phyloP scores from a whole-genome alignment of 1,140 invertebrate species.

The Zophobas morio region DNA sequence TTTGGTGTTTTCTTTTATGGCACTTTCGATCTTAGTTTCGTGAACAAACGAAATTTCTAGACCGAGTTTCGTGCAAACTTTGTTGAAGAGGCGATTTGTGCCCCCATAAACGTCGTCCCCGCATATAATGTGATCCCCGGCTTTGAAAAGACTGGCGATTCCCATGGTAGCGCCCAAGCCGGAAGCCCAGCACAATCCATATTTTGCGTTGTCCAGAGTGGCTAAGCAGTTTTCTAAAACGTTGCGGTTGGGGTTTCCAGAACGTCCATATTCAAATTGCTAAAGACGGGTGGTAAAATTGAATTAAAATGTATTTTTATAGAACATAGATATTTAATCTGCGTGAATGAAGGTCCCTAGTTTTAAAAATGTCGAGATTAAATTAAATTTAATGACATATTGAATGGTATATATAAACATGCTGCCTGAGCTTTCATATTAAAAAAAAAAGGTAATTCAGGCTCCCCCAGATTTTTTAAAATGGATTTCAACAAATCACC shows the following conservation, averaged over 20 bases:
- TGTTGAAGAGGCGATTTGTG: constrained; percentile 79
- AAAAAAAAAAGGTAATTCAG: too few species aligned
- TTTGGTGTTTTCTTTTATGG: constrained; percentile 89
- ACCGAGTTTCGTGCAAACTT: constrained; percentile 78
- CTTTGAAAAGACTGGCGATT: constrained; percentile 81
- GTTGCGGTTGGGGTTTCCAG: constrained; percentile 95
- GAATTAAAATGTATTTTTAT: too few species aligned
- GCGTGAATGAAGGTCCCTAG: too few species aligned
- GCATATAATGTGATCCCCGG: constrained; percentile 92
- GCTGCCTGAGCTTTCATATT: too few species aligned
- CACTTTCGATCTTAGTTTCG: constrained; percentile 76
- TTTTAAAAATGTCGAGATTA: too few species aligned
- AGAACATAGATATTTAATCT: too few species aligned
- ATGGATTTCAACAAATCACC: too few species aligned
- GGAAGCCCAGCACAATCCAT: constrained; percentile 90
- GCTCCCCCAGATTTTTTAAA: too few species aligned
- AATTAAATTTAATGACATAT: too few species aligned
- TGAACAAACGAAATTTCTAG: constrained; percentile 86
- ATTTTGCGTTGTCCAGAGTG: constrained; percentile 90
- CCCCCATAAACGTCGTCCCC: constrained; percentile 98
- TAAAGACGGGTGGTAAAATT: constrained; percentile 67
- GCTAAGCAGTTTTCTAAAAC: constrained; percentile 93
- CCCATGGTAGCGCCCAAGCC: constrained; percentile 90
- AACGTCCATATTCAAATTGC: constrained; percentile 94
- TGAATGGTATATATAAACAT: too few species aligned